A percentile compares a stretch with the other conserved stretches of the same genome.
phyloP scores from a whole-genome alignment of 1,140 invertebrate species.

The Tetramorium simillimum region DNA sequence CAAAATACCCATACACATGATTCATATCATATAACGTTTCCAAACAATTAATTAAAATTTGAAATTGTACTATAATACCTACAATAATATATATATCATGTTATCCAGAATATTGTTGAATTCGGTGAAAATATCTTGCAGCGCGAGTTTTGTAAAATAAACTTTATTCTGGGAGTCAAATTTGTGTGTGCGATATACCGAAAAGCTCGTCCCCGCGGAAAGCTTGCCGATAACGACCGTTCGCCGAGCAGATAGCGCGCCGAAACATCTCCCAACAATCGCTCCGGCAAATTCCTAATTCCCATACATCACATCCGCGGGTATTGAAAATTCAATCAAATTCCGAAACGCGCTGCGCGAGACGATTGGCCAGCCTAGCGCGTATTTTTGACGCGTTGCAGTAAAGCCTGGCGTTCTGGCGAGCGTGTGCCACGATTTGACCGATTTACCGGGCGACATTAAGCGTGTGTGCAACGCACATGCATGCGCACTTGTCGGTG shows the following conservation, averaged over 20 bases:
- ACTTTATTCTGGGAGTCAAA: slow-evolving; percentile 13
- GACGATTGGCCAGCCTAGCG: slow-evolving; percentile 46
- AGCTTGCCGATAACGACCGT: slow-evolving; percentile 46
- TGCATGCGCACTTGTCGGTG: slow-evolving; percentile 49
- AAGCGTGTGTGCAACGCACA: slow-evolving; percentile 60
- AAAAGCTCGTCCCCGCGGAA: slow-evolving; percentile 41
- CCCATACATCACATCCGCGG: slow-evolving; percentile 53
- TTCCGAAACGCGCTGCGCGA: slow-evolving; percentile 38
- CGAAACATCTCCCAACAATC: slow-evolving; percentile 51
- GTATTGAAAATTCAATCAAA: slow-evolving; percentile 59
- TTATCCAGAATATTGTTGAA: neutral
- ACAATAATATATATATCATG: neutral
- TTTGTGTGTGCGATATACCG: slow-evolving; percentile 13
- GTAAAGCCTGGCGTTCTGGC: neutral
- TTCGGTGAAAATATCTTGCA: neutral
- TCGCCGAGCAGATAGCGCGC: slow-evolving; percentile 15
- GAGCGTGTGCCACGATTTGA: slow-evolving; percentile 59
- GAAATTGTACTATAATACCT: neutral
- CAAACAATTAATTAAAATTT: neutral
- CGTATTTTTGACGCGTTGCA: slow-evolving; percentile 53
- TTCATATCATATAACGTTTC: neutral
- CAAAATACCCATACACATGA: neutral
- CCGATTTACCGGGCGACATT: slow-evolving; percentile 68
- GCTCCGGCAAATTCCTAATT: slow-evolving; percentile 54
- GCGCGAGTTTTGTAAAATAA: slow-evolving; percentile 23